Percentiles rank a stretch among this genome's conserved stretches.
phyloP scores from a whole-genome alignment of 2,888 invertebrate species.

The Rapana venosa region DNA sequence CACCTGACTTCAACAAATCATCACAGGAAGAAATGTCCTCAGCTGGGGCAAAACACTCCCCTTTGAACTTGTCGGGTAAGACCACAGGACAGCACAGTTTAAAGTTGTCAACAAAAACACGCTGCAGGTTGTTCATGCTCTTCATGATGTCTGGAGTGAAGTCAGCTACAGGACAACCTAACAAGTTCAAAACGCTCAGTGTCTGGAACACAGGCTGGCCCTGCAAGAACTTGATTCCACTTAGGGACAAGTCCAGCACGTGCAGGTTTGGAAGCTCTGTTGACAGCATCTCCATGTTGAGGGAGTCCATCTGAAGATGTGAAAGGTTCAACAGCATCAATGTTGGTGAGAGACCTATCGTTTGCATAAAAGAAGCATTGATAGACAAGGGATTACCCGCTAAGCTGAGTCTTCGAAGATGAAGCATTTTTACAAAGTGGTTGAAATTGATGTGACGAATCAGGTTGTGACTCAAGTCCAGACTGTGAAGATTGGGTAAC shows the following conservation, averaged over 20 bases:
- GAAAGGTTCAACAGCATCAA: neutral
- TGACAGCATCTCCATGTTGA: neutral
- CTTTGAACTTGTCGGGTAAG: slow-evolving; percentile 28
- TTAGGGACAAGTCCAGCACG: slow-evolving; percentile 41
- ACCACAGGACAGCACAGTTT: slow-evolving; percentile 43
- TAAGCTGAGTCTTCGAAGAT: neutral
- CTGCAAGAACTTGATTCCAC: slow-evolving; percentile 11
- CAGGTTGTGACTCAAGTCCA: slow-evolving; percentile 17
- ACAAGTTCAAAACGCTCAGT: slow-evolving; percentile 24
- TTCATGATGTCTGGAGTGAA: slow-evolving; percentile 15
- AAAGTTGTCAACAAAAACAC: slow-evolving; percentile 40
- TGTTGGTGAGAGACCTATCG: neutral
- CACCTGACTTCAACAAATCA: slow-evolving; percentile 39
- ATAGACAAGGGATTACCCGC: neutral
- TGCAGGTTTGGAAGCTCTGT: neutral
- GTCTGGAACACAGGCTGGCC: neutral
- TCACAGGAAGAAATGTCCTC: slow-evolving; percentile 48
- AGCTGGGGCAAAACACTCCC: slow-evolving; percentile 36
- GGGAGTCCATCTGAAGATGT: neutral
- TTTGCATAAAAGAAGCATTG: neutral
- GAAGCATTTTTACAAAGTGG: neutral
- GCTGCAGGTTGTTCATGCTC: neutral
- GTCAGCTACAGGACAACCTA: slow-evolving; percentile 10
- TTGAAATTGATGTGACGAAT: slow-evolving; percentile 24
- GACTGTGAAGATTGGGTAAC: slow-evolving; percentile 32